Percentiles rank a stretch among this genome's conserved stretches.
These are phyloP conservation scores for Meda fulgida DNA, from an alignment of 2,797 vertebrate genomes.

Conservation along the genomic window DNA sequence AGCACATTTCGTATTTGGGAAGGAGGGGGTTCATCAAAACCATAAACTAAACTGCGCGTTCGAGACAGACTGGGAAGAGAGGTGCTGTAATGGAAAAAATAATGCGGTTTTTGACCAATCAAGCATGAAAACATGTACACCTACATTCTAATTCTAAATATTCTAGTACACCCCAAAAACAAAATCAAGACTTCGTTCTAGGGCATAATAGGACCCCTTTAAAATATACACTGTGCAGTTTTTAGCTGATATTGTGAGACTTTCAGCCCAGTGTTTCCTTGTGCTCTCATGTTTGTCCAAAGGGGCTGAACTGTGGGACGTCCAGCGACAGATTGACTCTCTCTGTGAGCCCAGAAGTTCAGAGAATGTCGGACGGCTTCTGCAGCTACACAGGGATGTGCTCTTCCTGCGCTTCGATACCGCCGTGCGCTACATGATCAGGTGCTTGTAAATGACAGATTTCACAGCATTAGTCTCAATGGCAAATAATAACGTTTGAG, in stretches of 20 bases:
- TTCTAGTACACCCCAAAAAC: too few relatives aligned
- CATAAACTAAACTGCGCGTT: too few relatives aligned
- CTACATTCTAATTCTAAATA: too few relatives aligned
- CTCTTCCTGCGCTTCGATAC: constrained; percentile 76
- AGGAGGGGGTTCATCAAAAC: too few relatives aligned
- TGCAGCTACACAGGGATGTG: constrained; percentile 74
- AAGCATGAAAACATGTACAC: too few relatives aligned
- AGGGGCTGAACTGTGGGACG: constrained; percentile 77
- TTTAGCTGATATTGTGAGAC: neutral
- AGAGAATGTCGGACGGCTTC: constrained; percentile 66
- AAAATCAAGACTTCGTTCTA: too few relatives aligned
- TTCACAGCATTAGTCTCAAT: neutral
- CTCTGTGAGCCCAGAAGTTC: constrained; percentile 73
- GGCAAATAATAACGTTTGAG: neutral
- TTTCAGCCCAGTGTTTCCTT: neutral
- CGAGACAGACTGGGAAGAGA: too few relatives aligned
- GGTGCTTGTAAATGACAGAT: constrained; percentile 61
- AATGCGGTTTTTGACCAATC: too few relatives aligned
- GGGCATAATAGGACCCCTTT: too few relatives aligned
- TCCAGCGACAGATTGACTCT: constrained; percentile 74
- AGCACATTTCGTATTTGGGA: too few relatives aligned
- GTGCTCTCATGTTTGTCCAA: constrained; percentile 25
- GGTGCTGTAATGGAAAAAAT: too few relatives aligned
- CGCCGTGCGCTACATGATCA: constrained; percentile 70
- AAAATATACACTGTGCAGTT: neutral